These are phyloP conservation scores for Antheraea assamensis DNA, from an alignment of 2,888 invertebrate species.

Conservation along the genomic window DNA sequence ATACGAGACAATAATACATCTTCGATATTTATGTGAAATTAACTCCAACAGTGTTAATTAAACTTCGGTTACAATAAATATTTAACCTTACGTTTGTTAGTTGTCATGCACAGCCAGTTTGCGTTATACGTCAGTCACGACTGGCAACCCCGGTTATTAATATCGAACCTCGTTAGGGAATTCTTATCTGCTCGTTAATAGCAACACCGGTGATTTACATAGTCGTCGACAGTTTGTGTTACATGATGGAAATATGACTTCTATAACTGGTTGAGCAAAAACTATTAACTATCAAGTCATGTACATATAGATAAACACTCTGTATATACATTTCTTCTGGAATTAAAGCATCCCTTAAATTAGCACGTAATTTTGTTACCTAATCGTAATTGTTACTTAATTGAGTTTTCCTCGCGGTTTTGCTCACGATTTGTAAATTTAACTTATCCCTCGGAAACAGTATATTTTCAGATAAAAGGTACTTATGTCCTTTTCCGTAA, in stretches of 20 bases:
- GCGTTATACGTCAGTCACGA: conserved; percentile 49
- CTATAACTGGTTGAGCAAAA: conserved; percentile 1
- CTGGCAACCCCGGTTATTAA: conserved; percentile 50
- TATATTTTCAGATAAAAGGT: too few relatives aligned
- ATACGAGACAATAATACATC: too few relatives aligned
- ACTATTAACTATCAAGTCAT: background rate
- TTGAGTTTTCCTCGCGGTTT: too few relatives aligned
- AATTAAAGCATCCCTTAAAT: background rate
- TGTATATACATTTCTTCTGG: background rate
- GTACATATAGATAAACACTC: background rate
- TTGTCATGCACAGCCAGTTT: conserved; percentile 35
- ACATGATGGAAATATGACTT: conserved; percentile 21
- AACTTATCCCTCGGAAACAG: too few relatives aligned
- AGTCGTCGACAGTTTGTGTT: conserved; percentile 26
- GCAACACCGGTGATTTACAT: conserved; percentile 48
- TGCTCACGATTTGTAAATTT: too few relatives aligned
- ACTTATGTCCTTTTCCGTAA: too few relatives aligned
- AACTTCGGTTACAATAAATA: conserved; percentile 14
- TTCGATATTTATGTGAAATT: background rate
- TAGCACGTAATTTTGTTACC: too few relatives aligned
- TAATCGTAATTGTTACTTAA: too few relatives aligned
- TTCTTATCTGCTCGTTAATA: conserved; percentile 54
- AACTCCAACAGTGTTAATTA: background rate
- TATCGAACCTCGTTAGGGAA: conserved; percentile 55
- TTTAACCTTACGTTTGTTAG: conserved; percentile 27